Percentiles rank a stretch among this genome's conserved stretches.
Conservation (phyloP, 2,113 vertebrate genomes). For the Micromys minutus region DNA sequence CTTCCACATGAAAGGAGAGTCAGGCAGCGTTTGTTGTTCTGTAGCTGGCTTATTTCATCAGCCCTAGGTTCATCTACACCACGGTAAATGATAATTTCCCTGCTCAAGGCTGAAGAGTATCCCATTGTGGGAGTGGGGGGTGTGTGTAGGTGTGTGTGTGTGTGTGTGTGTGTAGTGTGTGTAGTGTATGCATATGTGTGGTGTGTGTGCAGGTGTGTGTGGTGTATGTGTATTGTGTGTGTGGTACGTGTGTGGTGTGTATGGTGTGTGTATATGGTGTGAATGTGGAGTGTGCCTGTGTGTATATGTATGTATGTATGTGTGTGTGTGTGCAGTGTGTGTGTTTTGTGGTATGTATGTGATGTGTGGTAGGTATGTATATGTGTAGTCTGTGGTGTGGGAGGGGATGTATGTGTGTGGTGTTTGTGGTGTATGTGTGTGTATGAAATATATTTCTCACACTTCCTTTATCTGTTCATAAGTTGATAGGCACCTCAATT, state of each 20-base stretch:
- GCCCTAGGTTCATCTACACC: background rate
- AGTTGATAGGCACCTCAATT: background rate
- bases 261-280: background rate
- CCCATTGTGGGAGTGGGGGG: background rate
- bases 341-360: background rate
- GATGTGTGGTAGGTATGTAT: background rate
- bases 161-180: background rate
- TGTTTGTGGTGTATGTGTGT: background rate
- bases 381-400: background rate
- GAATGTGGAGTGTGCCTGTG: background rate
- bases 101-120: background rate
- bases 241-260: background rate
- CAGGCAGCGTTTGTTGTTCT: background rate
- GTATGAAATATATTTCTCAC: background rate
- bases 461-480: background rate
- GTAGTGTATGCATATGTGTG: background rate
- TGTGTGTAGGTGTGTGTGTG: background rate
- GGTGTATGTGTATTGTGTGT: background rate
- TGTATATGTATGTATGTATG: background rate
- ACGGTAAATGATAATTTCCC: background rate
- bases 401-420: background rate
- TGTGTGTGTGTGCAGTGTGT: background rate
- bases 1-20: background rate
- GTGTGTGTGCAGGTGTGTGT: background rate
- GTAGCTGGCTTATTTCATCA: background rate